These are phyloP conservation scores for Sminthopsis crassicaudata DNA, from an alignment of 2,113 vertebrate species.

Conservation along the genomic window DNA sequence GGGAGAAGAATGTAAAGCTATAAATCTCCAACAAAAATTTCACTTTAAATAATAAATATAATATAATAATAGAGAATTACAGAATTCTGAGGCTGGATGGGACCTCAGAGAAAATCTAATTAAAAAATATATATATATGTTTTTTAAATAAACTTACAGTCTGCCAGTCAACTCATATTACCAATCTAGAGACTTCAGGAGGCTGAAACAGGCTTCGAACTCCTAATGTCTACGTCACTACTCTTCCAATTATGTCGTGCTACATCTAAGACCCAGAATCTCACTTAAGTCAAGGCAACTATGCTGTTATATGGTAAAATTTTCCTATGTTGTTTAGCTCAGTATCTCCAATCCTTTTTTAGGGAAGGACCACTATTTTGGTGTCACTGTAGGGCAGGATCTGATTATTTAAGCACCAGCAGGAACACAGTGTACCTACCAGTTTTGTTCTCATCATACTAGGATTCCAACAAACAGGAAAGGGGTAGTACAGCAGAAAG, in stretches of 20 bases:
- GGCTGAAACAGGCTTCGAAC: background rate
- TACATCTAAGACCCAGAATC: background rate
- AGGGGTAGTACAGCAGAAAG: background rate
- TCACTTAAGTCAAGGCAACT: constrained; percentile 27
- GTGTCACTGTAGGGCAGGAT: background rate
- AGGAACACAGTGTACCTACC: background rate
- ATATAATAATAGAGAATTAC: background rate
- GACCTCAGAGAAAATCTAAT: background rate
- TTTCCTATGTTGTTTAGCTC: background rate
- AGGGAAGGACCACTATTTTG: background rate
- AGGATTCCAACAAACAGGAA: background rate
- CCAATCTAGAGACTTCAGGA: background rate
- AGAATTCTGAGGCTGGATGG: background rate
- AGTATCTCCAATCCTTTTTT: background rate
- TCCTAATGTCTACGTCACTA: background rate
- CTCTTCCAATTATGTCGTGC: background rate
- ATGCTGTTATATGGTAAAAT: background rate
- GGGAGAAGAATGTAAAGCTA: background rate
- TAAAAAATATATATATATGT: background rate
- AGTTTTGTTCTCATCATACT: background rate
- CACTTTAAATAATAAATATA: background rate
- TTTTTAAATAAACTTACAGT: background rate
- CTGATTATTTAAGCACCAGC: background rate
- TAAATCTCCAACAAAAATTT: constrained; percentile 1
- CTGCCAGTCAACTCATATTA: background rate